These are phyloP conservation scores for Himalopsyche japonica DNA, from an alignment of 2,888 invertebrate genomes.

Conservation along the genomic window DNA sequence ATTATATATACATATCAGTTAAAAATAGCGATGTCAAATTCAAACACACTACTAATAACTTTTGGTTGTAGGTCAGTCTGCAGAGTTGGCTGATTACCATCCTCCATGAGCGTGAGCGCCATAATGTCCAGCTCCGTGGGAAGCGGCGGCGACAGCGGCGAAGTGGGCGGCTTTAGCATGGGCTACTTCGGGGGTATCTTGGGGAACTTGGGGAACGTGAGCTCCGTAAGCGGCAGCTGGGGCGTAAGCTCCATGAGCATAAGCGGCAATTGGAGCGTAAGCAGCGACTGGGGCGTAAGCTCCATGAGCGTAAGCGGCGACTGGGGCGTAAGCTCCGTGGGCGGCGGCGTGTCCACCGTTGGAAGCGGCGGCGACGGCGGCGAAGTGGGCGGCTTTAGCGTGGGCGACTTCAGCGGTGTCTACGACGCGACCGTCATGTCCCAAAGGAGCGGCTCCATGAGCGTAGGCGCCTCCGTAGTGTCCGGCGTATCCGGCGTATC, in stretches of 20 bases:
- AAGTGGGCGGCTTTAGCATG: slow-evolving; percentile 31
- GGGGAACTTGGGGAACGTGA: neutral
- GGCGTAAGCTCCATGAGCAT: neutral
- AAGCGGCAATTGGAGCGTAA: slow-evolving; percentile 61
- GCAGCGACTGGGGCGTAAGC: slow-evolving; percentile 6
- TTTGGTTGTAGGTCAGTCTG: neutral
- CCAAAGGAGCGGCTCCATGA: slow-evolving; percentile 17
- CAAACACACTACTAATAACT: neutral
- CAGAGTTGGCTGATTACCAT: neutral
- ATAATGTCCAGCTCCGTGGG: neutral
- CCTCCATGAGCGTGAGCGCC: neutral
- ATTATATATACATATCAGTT: no score
- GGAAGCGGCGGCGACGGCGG: slow-evolving; percentile 46
- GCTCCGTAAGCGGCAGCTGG: neutral
- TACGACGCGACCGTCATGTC: slow-evolving; percentile 44
- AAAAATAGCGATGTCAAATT: no score
- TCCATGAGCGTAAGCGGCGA: slow-evolving; percentile 48
- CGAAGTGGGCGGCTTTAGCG: slow-evolving; percentile 63
- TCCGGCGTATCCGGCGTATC: neutral
- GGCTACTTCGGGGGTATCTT: slow-evolving; percentile 1
- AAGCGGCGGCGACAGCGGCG: slow-evolving; percentile 10
- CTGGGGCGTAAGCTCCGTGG: slow-evolving; percentile 44
- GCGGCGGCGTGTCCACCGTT: slow-evolving; percentile 15
- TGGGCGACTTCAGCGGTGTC: slow-evolving; percentile 67
- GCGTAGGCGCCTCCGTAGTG: neutral